Base-by-base conservation (phyloP, 1,140 invertebrate species). In the Rhopalosiphum padi region DNA sequence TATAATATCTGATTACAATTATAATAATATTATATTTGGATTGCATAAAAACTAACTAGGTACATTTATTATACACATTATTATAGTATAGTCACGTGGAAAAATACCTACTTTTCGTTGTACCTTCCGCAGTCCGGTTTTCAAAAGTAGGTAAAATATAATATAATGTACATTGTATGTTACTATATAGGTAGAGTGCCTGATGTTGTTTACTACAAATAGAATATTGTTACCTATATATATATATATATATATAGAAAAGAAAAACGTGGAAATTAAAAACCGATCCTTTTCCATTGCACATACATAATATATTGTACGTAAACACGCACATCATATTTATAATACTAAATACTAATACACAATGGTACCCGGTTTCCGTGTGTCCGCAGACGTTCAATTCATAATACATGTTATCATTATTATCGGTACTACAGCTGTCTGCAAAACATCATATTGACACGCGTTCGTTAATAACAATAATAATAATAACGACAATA, bases 251-350 rank as follows among this genome's bases (percentile, higher is more conserved):
- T 0, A 51, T 51, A 85, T 85, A 41, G 21, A 86, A 86, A 86
- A 30, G 86, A n/a, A 87, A 87, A 87, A 48, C 43, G 43, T 87
- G 86, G 25, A 87, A 87, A 87, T 87, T 48, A 87, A 87, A 87
- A 87, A 48, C 46, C 21, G 43, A 48, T n/a, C 46, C 30, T 87
- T 87, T 87, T 87, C 86, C 86, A 48, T 48, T 87, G n/a, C 46
- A 30, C 30, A 87, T 8, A 46, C 21, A 25, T 35, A 68, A 25
- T 35, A 68, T n/a, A 18, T 68, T 23, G 25, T 30, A 30, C 25
- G 55, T 55, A 25, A 25, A 85, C 22, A 83, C 83, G 37, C 35
- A 41, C 35, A 83, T 85, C 9, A 85, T 85, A 41, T 37, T 85
- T 41, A 85, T 37, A 41, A 30, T 15, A 15, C 41, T 37, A 9